Evolutionary conservation across 2,797 vertebrate species (phyloP), one percentile per base, ranked within the genome.

Genomic region (Coranthus polyacanthus): DNA sequence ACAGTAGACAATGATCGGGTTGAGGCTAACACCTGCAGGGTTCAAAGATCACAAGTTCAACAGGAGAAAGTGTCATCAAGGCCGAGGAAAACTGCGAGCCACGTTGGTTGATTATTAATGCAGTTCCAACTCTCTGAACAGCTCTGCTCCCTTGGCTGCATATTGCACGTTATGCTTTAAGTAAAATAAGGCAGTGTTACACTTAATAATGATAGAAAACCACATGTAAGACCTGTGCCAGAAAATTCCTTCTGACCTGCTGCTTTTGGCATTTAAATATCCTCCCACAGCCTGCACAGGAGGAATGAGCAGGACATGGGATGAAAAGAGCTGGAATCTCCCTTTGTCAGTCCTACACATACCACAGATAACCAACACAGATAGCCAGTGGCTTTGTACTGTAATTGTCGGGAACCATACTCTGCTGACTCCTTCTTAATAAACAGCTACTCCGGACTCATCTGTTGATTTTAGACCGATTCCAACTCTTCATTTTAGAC

Each of bases 1-100:
- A 79, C 96, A 98, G 85, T 97, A 95, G 74, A 99, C 94, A 0
- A 96, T 92, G 68, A 98, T 94, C 3, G 96, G 95, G 62, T 96
- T 96, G 3, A 97, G 93, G 85, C 95, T 94, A 0, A 97, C 96
- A 84, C 97, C 98, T 98, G 78, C 9, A 61, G 47, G 60, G 53
- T 11, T 46, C 53, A 90, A 82, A 86, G 64, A 66, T 78, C 57
- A 81, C 56, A 77, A 52, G 47, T 24, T 81, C 51, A 87, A 50
- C 60, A 58, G 51, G 41, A 44, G 42, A 79, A 74, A 78, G 68
- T 29, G 17, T 68, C 43, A 39, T 1, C 10, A 12, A 24, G 20
- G 13, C 67, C 10, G 13, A 15, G 22, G 20, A 15, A 24, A 16
- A 65, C 59, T n/a, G n/a, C 45, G 18, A 22, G n/a, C 20, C 21